A percentile compares a stretch with the other conserved stretches of the same genome.
Conservation (phyloP, 2,113 vertebrate genomes). For the Trochalopteron elliotii region DNA sequence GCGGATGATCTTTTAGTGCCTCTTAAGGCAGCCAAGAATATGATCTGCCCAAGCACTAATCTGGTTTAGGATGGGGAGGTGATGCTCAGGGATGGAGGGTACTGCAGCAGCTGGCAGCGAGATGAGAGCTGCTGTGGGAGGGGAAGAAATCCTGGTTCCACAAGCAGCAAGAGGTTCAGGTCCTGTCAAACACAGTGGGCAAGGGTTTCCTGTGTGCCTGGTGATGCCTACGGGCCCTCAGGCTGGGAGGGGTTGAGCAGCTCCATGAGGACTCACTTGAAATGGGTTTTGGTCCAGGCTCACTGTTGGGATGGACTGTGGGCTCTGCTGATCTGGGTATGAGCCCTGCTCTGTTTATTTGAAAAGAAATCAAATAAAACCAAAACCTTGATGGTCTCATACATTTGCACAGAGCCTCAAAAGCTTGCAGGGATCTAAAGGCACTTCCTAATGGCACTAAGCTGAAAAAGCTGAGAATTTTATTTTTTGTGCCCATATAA, state of each 20-base stretch:
- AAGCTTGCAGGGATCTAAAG: not conserved
- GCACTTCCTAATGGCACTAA: constrained; percentile 11
- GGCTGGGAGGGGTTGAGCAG: not conserved
- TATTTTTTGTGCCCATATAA: constrained; percentile 61
- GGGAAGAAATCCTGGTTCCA: not conserved
- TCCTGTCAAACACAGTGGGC: rapidly evolving
- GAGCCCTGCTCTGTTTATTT: not conserved
- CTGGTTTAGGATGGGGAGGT: not conserved
- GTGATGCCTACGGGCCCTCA: rapidly evolving
- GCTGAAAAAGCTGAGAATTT: constrained; percentile 44
- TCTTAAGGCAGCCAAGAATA: not conserved
- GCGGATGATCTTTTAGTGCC: not conserved
- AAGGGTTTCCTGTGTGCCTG: not conserved
- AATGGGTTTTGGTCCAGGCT: not conserved
- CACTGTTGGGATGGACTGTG: rapidly evolving
- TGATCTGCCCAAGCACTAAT: not conserved
- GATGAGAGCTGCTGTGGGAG: not conserved
- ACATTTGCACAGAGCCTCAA: not conserved
- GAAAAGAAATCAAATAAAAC: not conserved
- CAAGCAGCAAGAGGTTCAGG: not conserved
- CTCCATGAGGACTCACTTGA: not conserved
- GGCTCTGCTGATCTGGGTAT: not conserved
- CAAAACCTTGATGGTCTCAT: not conserved
- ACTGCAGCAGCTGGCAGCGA: rapidly evolving
- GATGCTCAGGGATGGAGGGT: not conserved